Percentiles rank a stretch among this genome's conserved stretches.
phyloP scores from a whole-genome alignment of 2,113 vertebrate genomes.

The Pimephales promelas region DNA sequence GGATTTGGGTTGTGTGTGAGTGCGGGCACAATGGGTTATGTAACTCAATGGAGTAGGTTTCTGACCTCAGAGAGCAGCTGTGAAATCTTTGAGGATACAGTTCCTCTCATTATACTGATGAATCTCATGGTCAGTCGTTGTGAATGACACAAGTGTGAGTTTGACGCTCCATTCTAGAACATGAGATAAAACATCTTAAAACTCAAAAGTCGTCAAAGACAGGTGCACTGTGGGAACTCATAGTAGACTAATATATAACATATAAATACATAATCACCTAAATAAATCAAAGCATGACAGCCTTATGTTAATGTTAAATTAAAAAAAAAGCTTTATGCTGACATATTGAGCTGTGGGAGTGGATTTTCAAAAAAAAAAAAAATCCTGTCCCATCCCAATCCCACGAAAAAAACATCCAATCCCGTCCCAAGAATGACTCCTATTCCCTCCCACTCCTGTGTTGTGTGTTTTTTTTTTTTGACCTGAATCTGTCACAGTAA shows the following conservation, averaged over 20 bases:
- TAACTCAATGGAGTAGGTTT: conserved; percentile 43
- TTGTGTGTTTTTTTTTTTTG: no score
- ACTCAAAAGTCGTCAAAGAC: not conserved
- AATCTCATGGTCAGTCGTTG: conserved; percentile 43
- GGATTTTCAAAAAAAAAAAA: no score
- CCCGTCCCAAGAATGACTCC: no score
- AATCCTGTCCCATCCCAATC: no score
- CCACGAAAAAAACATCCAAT: no score
- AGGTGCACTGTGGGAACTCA: not conserved
- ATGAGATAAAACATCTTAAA: not conserved
- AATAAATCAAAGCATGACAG: not conserved
- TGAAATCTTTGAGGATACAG: conserved; percentile 32
- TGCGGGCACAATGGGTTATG: conserved; percentile 21
- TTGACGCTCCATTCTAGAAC: not conserved
- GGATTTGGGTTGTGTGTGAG: not conserved
- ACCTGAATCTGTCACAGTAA: no score
- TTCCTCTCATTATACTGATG: conserved; percentile 41
- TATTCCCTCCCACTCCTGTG: no score
- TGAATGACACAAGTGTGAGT: conserved; percentile 3
- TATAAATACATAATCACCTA: not conserved
- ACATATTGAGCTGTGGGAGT: not conserved
- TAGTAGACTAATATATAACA: not conserved
- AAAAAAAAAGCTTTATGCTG: not conserved
- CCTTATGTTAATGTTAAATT: not conserved
- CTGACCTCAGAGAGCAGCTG: conserved; percentile 43